Conservation (phyloP, 2,888 invertebrate genomes). For the Pachliopta kotzebuea region DNA sequence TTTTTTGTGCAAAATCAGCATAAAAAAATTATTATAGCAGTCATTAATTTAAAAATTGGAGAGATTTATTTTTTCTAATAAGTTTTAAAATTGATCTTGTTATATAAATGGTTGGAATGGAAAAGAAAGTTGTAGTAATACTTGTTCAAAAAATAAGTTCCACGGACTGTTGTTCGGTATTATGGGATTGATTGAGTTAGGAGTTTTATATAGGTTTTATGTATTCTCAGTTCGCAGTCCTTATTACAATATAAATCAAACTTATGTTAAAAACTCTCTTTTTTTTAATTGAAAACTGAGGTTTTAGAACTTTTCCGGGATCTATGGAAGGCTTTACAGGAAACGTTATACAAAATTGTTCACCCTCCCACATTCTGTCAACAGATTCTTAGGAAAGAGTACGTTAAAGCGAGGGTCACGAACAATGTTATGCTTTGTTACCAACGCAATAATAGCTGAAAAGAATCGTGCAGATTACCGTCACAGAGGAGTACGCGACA, state of each 20-base stretch:
- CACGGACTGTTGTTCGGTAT: neutral
- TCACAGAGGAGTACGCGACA: slow-evolving; percentile 49
- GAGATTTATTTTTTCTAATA: no score
- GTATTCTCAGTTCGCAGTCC: neutral
- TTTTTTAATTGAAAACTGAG: neutral
- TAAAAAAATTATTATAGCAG: no score
- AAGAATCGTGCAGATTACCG: slow-evolving; percentile 55
- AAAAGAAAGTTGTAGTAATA: no score
- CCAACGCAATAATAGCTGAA: slow-evolving; percentile 55
- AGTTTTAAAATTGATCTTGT: no score
- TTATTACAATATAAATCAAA: neutral
- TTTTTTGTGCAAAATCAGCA: no score
- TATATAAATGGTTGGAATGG: no score
- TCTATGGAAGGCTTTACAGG: neutral
- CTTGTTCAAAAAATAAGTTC: no score
- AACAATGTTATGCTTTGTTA: slow-evolving; percentile 60
- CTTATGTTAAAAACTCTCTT: neutral
- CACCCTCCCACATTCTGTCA: slow-evolving; percentile 11
- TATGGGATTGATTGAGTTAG: neutral
- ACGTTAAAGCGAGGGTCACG: slow-evolving; percentile 29
- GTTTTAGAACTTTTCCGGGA: neutral
- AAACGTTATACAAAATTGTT: slow-evolving; percentile 7
- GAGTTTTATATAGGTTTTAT: neutral
- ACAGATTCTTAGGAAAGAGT: slow-evolving; percentile 19
- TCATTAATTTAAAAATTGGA: no score